phyloP scores from a whole-genome alignment of 2,888 invertebrate species.

The Uloborus plumipes region DNA sequence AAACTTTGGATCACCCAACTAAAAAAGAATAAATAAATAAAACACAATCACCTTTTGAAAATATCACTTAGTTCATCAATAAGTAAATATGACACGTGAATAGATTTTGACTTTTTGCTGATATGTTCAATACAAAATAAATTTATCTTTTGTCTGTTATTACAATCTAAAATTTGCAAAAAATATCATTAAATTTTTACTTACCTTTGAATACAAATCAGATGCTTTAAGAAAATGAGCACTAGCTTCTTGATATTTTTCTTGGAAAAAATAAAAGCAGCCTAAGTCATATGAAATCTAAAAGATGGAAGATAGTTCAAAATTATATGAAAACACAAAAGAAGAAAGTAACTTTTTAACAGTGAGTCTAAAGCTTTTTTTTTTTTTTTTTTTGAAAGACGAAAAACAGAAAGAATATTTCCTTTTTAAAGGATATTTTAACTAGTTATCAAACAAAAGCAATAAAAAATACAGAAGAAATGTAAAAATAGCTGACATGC shows the following conservation, averaged over 20 bases:
- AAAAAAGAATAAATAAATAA: neutral
- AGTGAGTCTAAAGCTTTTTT: too few species aligned
- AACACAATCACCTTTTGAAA: neutral
- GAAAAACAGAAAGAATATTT: neutral
- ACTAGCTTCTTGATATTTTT: constrained; percentile 65
- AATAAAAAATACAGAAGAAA: neutral
- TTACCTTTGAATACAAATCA: constrained; percentile 45
- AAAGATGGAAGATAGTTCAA: constrained; percentile 3
- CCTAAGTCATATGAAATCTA: constrained; percentile 65
- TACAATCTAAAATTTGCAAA: too few species aligned
- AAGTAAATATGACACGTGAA: too few species aligned
- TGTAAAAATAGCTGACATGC: neutral
- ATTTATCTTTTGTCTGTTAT: too few species aligned
- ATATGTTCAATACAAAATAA: too few species aligned
- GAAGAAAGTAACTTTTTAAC: neutral
- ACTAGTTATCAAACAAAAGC: too few species aligned
- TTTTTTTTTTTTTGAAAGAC: too few species aligned
- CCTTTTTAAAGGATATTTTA: neutral
- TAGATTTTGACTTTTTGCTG: too few species aligned
- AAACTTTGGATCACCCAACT: constrained; percentile 38
- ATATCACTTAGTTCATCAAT: too few species aligned
- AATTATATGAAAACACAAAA: neutral
- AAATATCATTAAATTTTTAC: neutral
- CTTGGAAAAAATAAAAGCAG: constrained; percentile 66
- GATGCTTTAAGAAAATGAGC: constrained; percentile 61